Evolutionary conservation across 2,888 invertebrate species (phyloP).

Genomic region (Globia sparganii): DNA sequence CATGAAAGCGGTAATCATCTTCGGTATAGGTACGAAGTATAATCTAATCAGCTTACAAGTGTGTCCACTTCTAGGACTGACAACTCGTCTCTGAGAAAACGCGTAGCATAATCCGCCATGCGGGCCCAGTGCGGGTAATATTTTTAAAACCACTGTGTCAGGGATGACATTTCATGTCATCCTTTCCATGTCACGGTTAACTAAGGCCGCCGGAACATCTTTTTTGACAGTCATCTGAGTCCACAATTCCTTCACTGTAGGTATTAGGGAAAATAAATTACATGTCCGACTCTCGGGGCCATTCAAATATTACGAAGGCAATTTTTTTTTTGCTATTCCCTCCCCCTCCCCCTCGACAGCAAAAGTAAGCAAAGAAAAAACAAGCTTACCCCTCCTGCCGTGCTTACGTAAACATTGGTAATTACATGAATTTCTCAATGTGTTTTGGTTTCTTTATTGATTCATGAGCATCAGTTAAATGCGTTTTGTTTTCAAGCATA

Average conservation of each 20-base stretch:
- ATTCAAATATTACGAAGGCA: no score
- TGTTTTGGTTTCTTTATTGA: no score
- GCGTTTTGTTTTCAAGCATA: no score
- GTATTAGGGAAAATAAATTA: constrained; percentile 41
- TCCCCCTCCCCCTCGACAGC: no score
- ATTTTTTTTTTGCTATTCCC: no score
- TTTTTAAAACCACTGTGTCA: constrained; percentile 26
- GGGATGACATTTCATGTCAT: constrained; percentile 14
- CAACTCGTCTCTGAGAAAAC: not conserved
- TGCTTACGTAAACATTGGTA: no score
- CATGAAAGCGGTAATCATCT: not conserved
- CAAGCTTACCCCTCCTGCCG: no score
- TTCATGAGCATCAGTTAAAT: no score
- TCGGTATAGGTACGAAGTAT: not conserved
- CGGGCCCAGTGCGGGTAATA: not conserved
- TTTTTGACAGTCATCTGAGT: constrained; percentile 31
- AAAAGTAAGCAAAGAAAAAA: no score
- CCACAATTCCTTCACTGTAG: constrained; percentile 24
- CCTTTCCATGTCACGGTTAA: constrained; percentile 14
- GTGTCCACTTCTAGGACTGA: no score
- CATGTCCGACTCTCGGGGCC: constrained; percentile 12
- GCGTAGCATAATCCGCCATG: not conserved
- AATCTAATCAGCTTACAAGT: not conserved
- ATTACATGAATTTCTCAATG: no score
- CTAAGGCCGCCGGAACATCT: constrained; percentile 13